These are phyloP conservation scores for Micrasema minimum DNA, from an alignment of 1,140 invertebrate genomes.

Conservation along the genomic window DNA sequence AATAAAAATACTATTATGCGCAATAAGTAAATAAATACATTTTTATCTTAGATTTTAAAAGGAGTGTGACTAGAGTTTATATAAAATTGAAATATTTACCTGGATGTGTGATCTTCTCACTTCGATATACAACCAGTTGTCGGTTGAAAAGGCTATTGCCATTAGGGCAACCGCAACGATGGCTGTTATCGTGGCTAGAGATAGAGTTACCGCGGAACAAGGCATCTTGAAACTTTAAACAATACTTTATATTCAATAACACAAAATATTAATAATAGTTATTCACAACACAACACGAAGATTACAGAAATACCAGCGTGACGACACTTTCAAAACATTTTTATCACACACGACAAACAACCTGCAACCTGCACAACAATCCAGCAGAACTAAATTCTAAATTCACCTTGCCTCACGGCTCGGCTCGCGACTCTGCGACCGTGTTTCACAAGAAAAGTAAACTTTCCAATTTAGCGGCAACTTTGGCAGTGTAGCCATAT, in stretches of 20 bases:
- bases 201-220: constrained; percentile 93
- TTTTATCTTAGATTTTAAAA: not conserved
- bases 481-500: constrained; percentile 8
- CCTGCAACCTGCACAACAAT: constrained; percentile 8
- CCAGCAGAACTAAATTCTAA: constrained; percentile 23
- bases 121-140: constrained; percentile 94
- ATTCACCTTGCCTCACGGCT: too few relatives aligned
- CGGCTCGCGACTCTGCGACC: not conserved
- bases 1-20: too few relatives aligned
- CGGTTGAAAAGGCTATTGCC: constrained; percentile 93
- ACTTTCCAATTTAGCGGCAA: constrained; percentile 44
- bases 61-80: not conserved
- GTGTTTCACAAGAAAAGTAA: constrained; percentile 39
- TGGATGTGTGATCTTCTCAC: constrained; percentile 88
- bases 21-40: not conserved
- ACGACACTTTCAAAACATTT: constrained; percentile 67
- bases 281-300: constrained; percentile 65
- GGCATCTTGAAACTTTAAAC: constrained; percentile 77
- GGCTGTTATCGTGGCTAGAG: constrained; percentile 92
- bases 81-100: constrained; percentile 74
- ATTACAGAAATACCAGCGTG: constrained; percentile 41
- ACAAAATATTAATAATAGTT: constrained; percentile 27
- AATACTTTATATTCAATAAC: constrained; percentile 55
- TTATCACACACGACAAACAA: constrained; percentile 58
- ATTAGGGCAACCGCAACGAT: constrained; percentile 91